Evolutionary conservation across 2,888 invertebrate genomes (phyloP).

Genomic region (Invenusta paracnida): DNA sequence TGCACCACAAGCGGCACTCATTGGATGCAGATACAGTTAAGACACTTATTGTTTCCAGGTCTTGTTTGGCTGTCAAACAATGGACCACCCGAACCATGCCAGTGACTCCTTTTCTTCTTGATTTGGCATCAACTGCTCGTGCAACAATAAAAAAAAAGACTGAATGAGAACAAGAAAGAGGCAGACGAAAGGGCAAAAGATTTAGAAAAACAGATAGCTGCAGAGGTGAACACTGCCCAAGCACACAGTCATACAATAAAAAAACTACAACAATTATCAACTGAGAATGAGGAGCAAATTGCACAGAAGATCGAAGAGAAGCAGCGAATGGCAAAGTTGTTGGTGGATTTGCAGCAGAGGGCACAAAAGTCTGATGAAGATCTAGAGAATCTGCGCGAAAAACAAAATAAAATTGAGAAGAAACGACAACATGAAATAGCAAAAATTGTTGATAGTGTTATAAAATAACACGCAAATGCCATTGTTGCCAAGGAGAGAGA

Average conservation of each 20-base stretch:
- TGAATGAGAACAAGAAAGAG: not conserved
- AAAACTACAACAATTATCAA: not conserved
- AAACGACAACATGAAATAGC: not conserved
- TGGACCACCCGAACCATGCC: not conserved
- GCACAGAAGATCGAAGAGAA: conserved; percentile 5
- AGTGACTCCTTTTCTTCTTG: not conserved
- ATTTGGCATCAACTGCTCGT: not conserved
- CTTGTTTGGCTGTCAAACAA: not conserved
- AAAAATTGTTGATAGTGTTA: not conserved
- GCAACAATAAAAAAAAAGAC: not conserved
- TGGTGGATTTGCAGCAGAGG: conserved; percentile 29
- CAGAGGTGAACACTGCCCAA: conserved; percentile 13
- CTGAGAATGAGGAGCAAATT: conserved; percentile 23
- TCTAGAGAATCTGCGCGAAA: not conserved
- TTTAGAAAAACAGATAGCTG: not conserved
- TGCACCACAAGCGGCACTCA: not conserved
- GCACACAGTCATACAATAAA: conserved; percentile 7
- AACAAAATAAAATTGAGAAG: conserved; percentile 1
- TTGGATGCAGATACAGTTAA: not conserved
- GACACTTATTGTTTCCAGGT: not conserved
- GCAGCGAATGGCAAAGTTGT: not conserved
- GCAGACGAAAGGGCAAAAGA: not conserved
- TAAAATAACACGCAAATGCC: not conserved
- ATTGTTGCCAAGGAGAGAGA: conserved; percentile 17
- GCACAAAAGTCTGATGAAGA: conserved; percentile 18